Evolutionary conservation across 2,888 invertebrate genomes (phyloP), one percentile per base, ranked within the genome.

Genomic region (Halocaridina rubra): DNA sequence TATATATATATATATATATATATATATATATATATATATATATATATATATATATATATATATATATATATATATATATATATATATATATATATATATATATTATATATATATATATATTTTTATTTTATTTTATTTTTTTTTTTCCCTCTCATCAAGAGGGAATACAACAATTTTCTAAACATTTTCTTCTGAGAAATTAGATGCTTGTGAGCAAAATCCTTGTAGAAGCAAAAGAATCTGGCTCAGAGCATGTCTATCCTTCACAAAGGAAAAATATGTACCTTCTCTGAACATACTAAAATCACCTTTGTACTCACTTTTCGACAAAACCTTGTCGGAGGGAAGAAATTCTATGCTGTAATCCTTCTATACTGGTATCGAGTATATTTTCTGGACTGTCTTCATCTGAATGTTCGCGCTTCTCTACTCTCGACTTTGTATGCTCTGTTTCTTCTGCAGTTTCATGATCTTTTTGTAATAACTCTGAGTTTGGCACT

Each of bases 291-390:
- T 67, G 29, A 27, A 67, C 30, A 67, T 4, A 72, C 19, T 72
- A 5, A 30, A 72, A 19, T 8, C n/a, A 69, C 8, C 69, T 0
- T 16, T 27, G 13, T 8, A 75, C 81, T 72, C 74, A 84, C 84
- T 67, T 84, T 71, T 78, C 72, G 27, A 84, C 64, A 84, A 84
- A 84, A 22, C 84, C 84, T 64, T 33, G 69, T 33, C 78, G 46
- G 1, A 84, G 78, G 29, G 84, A 84, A n/a, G 84, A 72, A 33
- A 84, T 72, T 71, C 78, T 72, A 32, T 84, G 33, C 33, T 78
- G 81, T 27, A 82, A 32, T 22, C 81, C 81, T 33, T 76, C 76
- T 53, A 82, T 77, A 16, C 57, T 69, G 57, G 81, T 57, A 29
- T 82, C 71, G 19, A 29, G 32, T 24, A 76, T 53, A 13, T 75